Base-by-base conservation (phyloP, 35 echinoderm and acorn worm species). In the Patiria miniata region DNA sequence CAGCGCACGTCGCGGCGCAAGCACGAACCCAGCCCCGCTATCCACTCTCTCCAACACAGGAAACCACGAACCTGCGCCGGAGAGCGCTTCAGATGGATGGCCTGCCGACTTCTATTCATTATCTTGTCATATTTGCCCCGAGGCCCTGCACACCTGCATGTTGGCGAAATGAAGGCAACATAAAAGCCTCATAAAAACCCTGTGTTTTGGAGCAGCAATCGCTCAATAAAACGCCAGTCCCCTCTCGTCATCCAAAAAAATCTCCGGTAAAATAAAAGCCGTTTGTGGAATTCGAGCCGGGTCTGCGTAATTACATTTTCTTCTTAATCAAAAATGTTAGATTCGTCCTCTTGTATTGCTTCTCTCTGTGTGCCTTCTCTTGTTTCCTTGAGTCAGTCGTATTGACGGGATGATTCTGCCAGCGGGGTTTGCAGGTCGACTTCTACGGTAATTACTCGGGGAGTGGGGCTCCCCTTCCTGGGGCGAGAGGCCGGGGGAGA, bases 111-210 rank as follows among this genome's bases (percentile, higher is more conserved):
- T 73, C 65, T 36, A 73, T 73, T 73, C 65, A 73, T 73, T 73
- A 73, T 73, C 65, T 73, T 73, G 65, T 73, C 65, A 73, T 73
- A 73, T 73, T 73, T 23, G 65, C 65, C 65, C 65, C 26, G 21
- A 22, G 65, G 65, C 65, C 3, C 2, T 32, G 29, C 65, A 73
- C 65, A 73, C 65, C 65, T 73, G 65, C 65, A 73, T 73, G 23
- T 34, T 73, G 26, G 26, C 26, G 65, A 73, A 73, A 73, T 73
- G 1, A 26, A 73, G 65, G 26, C 26, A 73, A 16, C 65, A 73
- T 73, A 73, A 73, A 73, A 34, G 65, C 8, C 65, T 30, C 65
- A 34, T 73, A 36, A 34, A 73, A 73, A 32, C 65, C 34, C 34
- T 34, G 34, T 73, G 65, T 73, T 73, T 73, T 36, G 21, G 23